phyloP scores from a whole-genome alignment of 2,797 vertebrate species.

The Esox masquinongy region DNA sequence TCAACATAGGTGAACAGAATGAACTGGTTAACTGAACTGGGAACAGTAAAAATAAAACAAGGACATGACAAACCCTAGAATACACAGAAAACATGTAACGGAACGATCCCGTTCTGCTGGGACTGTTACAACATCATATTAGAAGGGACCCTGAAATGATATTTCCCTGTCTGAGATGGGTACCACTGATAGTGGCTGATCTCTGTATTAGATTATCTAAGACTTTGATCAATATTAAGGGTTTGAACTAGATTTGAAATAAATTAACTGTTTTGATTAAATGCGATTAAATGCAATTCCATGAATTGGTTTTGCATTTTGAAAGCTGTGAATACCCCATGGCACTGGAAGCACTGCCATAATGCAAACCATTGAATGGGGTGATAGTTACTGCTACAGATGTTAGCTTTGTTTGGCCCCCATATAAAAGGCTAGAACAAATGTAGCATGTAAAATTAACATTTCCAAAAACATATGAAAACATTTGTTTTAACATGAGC shows the following conservation, averaged over 20 bases:
- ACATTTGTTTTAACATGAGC: slow-evolving; percentile 43
- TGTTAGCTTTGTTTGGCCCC: slow-evolving; percentile 22
- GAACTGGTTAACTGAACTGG: no score
- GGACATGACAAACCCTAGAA: no score
- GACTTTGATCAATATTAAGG: neutral
- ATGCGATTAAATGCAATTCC: neutral
- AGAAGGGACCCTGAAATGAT: neutral
- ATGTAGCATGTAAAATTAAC: slow-evolving; percentile 38
- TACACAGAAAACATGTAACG: no score
- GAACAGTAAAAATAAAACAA: no score
- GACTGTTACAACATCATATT: no score
- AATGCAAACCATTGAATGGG: neutral
- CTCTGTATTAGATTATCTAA: neutral
- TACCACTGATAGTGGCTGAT: neutral
- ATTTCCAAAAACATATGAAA: slow-evolving; percentile 29
- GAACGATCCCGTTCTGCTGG: no score
- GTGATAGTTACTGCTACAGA: neutral
- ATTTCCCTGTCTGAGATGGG: neutral
- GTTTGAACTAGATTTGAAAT: neutral
- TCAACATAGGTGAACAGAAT: no score
- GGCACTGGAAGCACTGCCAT: neutral
- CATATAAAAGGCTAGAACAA: slow-evolving; percentile 19
- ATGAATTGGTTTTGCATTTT: neutral
- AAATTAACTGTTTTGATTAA: neutral
- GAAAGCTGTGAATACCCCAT: neutral